Base-by-base conservation (phyloP, 2,888 invertebrate genomes). In the Drosophila cracens region DNA sequence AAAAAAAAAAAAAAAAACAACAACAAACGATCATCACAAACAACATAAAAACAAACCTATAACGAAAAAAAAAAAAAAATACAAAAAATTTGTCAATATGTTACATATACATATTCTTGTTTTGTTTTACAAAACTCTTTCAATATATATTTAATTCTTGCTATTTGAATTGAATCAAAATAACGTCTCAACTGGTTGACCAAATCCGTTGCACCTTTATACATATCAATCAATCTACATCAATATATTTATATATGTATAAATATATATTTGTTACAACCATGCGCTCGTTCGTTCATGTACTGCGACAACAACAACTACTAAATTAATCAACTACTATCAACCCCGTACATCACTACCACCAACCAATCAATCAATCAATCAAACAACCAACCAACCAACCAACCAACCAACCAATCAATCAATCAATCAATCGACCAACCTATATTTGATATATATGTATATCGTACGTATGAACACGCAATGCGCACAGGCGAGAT, bases 401-500 rank as follows among this genome's bases (percentile, higher is more conserved):
- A 40, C 0, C 38, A 31, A 31, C 31, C 31, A 56, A 79, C 69
- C 56, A 74, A 81, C 62, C 79, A 56, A 79, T 57, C 56, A 74
- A 70, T 59, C 68, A 79, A 76, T 70, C 82, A 36, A 82, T 58
- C 65, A 72, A 82, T 66, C 75, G 56, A 70, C 59, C 63, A 56
- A 79, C 48, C 52, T 40, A 58, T 72, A 70, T 67, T 65, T 66
- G 69, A 76, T 49, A 43, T 57, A 34, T 52, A 25, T 52, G 25
- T n/a, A 33, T 52, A 72, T 68, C 61, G 57, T 63, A 62, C 51
- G 46, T 77, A 69, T 64, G 66, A 63, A 70, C 38, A 66, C 65
- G 65, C 70, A 71, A 71, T 69, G 75, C 71, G 79, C 76, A 94
- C 94, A 95, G 96, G 96, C 95, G 97, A 97, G 96, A 97, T 97